Base-by-base conservation (phyloP, 1,140 invertebrate genomes). In the Plodia interpunctella region DNA sequence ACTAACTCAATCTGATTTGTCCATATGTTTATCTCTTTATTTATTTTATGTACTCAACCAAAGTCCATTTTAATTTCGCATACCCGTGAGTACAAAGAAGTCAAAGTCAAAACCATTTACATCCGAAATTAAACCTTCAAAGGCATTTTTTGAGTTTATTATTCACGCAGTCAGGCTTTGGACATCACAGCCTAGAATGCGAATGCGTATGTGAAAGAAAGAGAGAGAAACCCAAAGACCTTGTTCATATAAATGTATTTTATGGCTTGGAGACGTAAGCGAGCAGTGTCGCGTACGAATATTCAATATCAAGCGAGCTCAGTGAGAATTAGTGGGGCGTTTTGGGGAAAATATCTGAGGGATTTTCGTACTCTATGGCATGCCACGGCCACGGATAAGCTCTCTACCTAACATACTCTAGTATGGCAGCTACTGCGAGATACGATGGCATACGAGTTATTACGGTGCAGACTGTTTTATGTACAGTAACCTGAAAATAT, bases 231-330 rank as follows among this genome's bases (percentile, higher is more conserved):
- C 53, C 49, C 15, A 20, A 59, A n/a, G 57, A 55, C 20, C 5
- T n/a, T 8, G 2, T n/a, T 15, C 38, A 63, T 61, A 67, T 71
- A 70, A 75, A 65, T 62, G 57, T 60, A 66, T 59, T 71, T 74
- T 71, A 74, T 63, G 61, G 60, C 67, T 60, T 54, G 55, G 15
- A 57, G 53, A 63, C 62, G 62, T 59, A 61, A 66, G 70, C 63
- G 65, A 62, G 60, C 63, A 32, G 59, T 58, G 59, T 53, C 60
- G 67, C 53, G 64, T 38, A 30, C 49, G 72, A 77, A 74, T 77
- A 72, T 70, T 72, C 60, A 74, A 74, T 71, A 57, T 63, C 62
- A 19, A 57, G 59, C 54, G 54, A 59, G 52, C 57, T 55, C 50
- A 38, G 51, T 38, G 35, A 38, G 55, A 70, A 62, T 70, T 61